phyloP scores from a whole-genome alignment of 2,113 vertebrate species.

The Cryptomyrus ogoouensis region DNA sequence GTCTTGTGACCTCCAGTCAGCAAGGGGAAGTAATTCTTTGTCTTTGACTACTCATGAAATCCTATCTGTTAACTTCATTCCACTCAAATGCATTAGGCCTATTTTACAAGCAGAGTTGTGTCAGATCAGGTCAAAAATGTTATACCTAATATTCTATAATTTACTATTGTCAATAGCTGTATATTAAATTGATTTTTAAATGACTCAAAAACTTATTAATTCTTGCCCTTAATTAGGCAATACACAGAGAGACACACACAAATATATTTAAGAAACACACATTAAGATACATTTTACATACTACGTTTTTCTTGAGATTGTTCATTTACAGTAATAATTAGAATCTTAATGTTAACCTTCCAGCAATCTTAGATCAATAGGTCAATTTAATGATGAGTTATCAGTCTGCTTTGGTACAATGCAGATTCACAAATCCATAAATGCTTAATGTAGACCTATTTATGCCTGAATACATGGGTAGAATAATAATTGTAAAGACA shows the following conservation, averaged over 20 bases:
- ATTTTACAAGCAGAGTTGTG: neutral
- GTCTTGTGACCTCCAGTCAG: conserved; percentile 8
- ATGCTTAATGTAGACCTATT: neutral
- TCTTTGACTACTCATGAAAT: neutral
- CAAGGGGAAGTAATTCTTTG: neutral
- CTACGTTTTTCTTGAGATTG: neutral
- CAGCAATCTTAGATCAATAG: neutral
- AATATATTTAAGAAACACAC: neutral
- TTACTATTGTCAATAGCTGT: neutral
- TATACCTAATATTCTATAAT: neutral
- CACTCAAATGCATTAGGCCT: neutral
- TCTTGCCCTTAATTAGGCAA: neutral
- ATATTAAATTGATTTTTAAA: neutral
- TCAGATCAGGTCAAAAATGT: neutral
- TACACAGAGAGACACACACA: neutral
- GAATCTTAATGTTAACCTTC: neutral
- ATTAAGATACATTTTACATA: neutral
- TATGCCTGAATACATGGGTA: neutral
- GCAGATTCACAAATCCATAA: neutral
- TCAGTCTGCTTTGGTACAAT: neutral
- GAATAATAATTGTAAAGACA: neutral
- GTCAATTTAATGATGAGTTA: neutral
- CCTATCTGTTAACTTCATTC: neutral
- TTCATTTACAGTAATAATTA: neutral
- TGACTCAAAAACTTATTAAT: neutral